A percentile compares a stretch with the other conserved stretches of the same genome.
phyloP scores from a whole-genome alignment of 2,113 vertebrate species.

The Pongo pygmaeus region DNA sequence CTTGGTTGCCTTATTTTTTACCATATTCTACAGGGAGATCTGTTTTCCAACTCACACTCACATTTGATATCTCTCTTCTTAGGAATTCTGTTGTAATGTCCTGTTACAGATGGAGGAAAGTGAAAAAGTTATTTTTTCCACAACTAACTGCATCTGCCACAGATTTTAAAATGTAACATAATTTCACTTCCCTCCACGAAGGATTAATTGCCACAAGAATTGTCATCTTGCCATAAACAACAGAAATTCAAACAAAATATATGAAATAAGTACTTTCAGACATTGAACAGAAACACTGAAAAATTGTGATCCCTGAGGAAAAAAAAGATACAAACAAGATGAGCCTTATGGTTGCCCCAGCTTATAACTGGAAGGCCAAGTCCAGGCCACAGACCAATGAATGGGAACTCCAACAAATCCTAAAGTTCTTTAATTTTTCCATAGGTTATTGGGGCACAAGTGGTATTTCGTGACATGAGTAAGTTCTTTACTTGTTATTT shows the following conservation, averaged over 20 bases:
- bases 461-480: too few relatives aligned
- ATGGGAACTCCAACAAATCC: neutral
- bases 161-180: neutral
- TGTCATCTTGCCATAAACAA: neutral
- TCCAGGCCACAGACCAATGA: neutral
- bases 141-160: neutral
- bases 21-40: neutral
- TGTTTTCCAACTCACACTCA: neutral
- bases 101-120: neutral
- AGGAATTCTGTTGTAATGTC: neutral
- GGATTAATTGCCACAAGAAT: neutral
- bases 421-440: neutral
- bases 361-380: neutral
- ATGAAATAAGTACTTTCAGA: constrained; percentile 22
- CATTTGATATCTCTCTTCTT: neutral
- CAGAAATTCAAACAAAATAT: constrained; percentile 37
- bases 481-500: too few relatives aligned
- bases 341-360: neutral
- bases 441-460: too few relatives aligned
- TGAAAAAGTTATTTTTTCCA: neutral
- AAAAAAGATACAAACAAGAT: neutral
- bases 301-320: neutral
- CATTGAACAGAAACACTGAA: neutral
- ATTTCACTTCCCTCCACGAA: neutral
- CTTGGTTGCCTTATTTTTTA: neutral